A percentile compares a stretch with the other conserved stretches of the same genome.
Evolutionary conservation across 2,113 vertebrate genomes (phyloP).

Genomic region (Pterocles burchelli): DNA sequence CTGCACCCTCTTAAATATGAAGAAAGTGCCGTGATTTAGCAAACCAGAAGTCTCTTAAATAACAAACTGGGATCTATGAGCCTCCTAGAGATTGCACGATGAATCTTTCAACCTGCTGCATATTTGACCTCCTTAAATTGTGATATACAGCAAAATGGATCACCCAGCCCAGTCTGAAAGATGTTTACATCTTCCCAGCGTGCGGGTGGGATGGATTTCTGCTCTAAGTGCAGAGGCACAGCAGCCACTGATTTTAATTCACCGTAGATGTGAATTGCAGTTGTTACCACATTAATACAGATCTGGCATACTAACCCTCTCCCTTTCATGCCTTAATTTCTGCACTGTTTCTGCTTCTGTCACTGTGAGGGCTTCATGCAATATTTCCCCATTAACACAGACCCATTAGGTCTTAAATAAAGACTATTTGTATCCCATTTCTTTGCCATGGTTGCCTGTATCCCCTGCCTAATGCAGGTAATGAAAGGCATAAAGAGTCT

Average conservation of each 20-base stretch:
- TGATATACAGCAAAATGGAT: neutral
- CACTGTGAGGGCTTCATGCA: neutral
- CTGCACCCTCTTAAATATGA: neutral
- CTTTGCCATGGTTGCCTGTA: neutral
- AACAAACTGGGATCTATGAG: neutral
- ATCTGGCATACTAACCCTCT: neutral
- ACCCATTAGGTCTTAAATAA: neutral
- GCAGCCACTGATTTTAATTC: neutral
- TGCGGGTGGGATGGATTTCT: neutral
- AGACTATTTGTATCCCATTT: neutral
- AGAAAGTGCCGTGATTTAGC: neutral
- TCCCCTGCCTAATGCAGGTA: neutral
- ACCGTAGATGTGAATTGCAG: neutral
- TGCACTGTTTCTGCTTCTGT: neutral
- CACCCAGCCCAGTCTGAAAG: neutral
- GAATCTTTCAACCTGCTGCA: neutral
- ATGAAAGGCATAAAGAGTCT: neutral
- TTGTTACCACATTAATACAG: neutral
- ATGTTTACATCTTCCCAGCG: neutral
- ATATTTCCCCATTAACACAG: neutral
- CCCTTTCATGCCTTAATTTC: neutral
- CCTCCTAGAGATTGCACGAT: neutral
- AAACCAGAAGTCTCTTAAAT: neutral
- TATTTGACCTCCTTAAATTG: neutral
- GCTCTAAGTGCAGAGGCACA: neutral